These are phyloP conservation scores for Chauna torquata DNA, from an alignment of 2,113 vertebrate genomes.

Conservation along the genomic window DNA sequence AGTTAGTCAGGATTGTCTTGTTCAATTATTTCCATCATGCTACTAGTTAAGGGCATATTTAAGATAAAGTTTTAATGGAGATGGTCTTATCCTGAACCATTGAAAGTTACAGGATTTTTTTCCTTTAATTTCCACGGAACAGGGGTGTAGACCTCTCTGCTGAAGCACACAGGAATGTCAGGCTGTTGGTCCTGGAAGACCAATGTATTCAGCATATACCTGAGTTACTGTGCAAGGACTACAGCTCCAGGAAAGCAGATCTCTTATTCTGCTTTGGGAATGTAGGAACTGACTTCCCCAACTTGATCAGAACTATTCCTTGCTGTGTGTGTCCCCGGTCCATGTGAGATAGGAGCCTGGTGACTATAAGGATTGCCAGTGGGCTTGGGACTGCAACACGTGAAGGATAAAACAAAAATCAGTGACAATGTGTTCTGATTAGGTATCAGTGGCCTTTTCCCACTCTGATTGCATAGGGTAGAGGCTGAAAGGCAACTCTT, in stretches of 20 bases:
- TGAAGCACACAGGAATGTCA: neutral
- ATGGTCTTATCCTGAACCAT: neutral
- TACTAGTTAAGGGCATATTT: neutral
- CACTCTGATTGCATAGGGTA: neutral
- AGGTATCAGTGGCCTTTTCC: neutral
- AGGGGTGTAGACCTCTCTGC: neutral
- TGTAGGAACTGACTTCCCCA: neutral
- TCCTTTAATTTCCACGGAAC: neutral
- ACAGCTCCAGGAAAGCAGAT: neutral
- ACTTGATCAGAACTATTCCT: neutral
- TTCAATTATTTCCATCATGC: conserved; percentile 25
- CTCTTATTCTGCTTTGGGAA: neutral
- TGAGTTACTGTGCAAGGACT: neutral
- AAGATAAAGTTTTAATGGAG: conserved; percentile 23
- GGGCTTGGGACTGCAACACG: neutral
- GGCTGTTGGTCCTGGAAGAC: neutral
- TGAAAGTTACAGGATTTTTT: neutral
- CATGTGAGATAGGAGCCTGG: neutral
- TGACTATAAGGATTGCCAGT: neutral
- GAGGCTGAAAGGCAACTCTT: neutral
- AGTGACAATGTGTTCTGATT: neutral
- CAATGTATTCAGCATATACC: neutral
- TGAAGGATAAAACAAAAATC: neutral
- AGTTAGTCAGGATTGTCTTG: conserved; percentile 25
- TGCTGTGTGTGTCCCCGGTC: neutral